Evolutionary conservation across 1,140 invertebrate genomes (phyloP), one percentile per base, ranked within the genome.

Genomic region (Ditylenchus dipsaci): DNA sequence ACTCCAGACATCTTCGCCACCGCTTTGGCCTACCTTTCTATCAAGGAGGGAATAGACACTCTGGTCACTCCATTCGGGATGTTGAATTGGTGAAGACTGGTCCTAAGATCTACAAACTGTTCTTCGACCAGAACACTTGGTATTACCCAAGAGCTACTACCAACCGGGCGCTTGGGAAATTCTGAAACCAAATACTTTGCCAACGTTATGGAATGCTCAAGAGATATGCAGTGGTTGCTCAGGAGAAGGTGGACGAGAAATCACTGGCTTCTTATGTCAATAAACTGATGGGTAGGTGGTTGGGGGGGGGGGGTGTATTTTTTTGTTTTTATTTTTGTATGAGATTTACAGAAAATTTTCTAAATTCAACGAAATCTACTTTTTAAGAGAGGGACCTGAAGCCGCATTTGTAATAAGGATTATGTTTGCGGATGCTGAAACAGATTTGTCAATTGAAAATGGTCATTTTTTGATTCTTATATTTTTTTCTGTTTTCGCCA

Each of bases 11-110:
- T 15, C 23, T n/a, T 64, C 5, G 63, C 63, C 15, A 64, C 11
- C 11, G 63, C 63, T 17, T 8, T 64, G 63, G 29, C 63, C 17
- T 64, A 57, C 19, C 42, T 64, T 5, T 64, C 63, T 53, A 57
- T 57, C 63, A 64, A 21, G 19, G 63, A 64, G 42, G 63, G 63
- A 15, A 57, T 64, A 8, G 63, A 64, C 63, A 64, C 63, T 43
- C 23, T 64, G 15, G n/a, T 64, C 15, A 43, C 63, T 43, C 63
- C 63, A 23, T 64, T 64, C 42, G 63, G 11, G 63, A 64, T 38
- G 42, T 65, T 0, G 63, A 64, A 3, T 0, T 64, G 63, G 63
- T 57, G 1, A 17, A 27, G 1, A 13, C 5, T 3, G 23, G 15
- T 43, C 63, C 63, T 7, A 3, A 38, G 9, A 13, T 19, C 63